Evolutionary conservation across 2,888 invertebrate genomes (phyloP), one percentile per base, ranked within the genome.

Genomic region (Callosobruchus maculatus): DNA sequence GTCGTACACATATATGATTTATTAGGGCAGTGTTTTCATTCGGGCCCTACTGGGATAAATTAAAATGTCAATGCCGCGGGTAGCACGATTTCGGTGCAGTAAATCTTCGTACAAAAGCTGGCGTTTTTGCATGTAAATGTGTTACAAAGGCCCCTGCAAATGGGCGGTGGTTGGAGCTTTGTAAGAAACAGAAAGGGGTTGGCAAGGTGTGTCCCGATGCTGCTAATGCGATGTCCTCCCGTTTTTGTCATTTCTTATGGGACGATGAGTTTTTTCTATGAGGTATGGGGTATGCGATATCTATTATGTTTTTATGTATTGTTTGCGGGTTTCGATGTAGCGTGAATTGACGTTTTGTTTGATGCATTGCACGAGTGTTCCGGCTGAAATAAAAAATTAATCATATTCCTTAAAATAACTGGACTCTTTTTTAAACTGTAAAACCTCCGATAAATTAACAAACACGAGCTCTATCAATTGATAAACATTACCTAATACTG

Each of bases 61-160:
- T 81, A 81, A 81, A 80, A 80, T 78, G 81, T 81, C 81, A 81
- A 81, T 81, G 77, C 78, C 77, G 73, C 79, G 73, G 77, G 78
- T 78, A 72, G 76, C 79, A 79, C 81, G 80, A 81, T 79, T 80
- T 81, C 78, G 80, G 80, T 80, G 76, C 78, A 78, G 80, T 81
- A 81, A 81, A 81, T 80, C 79, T 80, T 73, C 70, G 73, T 74
- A 80, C 79, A 80, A 81, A 78, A 78, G 79, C 74, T 69, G 74
- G 73, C 77, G 75, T 78, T 78, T 78, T 77, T 75, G 76, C 77
- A 76, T 79, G 77, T 79, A 77, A 77, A 75, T 75, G 78, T 73
- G 76, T 71, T 76, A 74, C 72, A 77, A 76, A 76, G 75, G 75
- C 49, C 49, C 18, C 49, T 49, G 49, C 13, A 49, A 49, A 49